Conservation (phyloP, 2,797 vertebrate species). For the Pangasius djambal region DNA sequence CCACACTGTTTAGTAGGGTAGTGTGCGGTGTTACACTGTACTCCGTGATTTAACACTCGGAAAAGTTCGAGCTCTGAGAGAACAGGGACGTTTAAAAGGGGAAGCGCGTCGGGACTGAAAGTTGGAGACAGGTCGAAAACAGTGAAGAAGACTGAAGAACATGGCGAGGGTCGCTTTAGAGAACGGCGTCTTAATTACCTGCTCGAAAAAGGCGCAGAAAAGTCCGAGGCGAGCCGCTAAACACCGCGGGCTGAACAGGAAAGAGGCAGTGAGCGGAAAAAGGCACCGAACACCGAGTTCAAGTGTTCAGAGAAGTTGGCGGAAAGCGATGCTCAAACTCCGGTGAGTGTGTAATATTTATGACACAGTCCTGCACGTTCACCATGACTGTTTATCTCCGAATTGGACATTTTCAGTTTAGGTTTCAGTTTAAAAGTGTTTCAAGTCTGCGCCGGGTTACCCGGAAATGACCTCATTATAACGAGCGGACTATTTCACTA, state of each 20-base stretch:
- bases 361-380: neutral
- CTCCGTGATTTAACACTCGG: neutral
- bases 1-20: neutral
- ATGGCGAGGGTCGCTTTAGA: constrained; percentile 63
- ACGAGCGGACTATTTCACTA: neutral
- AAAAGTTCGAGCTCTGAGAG: neutral
- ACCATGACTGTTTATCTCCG: neutral
- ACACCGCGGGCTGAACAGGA: neutral
- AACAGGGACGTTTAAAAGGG: neutral
- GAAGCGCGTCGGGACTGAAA: constrained; percentile 29
- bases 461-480: constrained; percentile 46
- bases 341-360: constrained; percentile 49
- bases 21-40: neutral
- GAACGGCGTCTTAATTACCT: constrained; percentile 32
- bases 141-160: constrained; percentile 66
- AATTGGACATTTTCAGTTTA: neutral
- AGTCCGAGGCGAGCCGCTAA: neutral
- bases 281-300: neutral
- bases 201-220: neutral
- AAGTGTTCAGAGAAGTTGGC: constrained; percentile 17
- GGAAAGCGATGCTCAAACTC: constrained; percentile 18
- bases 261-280: neutral
- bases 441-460: constrained; percentile 20
- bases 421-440: neutral
- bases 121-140: constrained; percentile 27